Evolutionary conservation across 2,113 vertebrate genomes (phyloP), one percentile per base, ranked within the genome.

Genomic region (Casuarius casuarius): DNA sequence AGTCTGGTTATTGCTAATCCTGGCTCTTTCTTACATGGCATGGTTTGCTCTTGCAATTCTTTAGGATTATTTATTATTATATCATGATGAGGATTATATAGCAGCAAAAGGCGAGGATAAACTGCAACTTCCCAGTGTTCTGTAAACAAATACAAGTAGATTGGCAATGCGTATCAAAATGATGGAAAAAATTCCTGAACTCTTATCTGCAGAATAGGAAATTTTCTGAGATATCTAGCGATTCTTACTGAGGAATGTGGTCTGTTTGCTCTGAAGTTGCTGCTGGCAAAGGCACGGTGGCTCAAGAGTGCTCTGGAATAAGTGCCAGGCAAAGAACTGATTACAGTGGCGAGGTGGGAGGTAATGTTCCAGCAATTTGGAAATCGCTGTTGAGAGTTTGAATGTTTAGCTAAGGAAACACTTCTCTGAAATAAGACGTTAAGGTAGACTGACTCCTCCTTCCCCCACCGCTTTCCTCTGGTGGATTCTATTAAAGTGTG

Each of bases 351-450:
- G 9, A 85, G 86, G 89, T 92, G 87, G 96, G 93, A 97, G 86
- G 94, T 93, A 74, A 87, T 86, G 91, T 87, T 94, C 92, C 89
- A 95, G 89, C 91, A 95, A 83, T 97, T 87, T 95, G 91, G 90
- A 94, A 95, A 95, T 91, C 70, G 25, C 87, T 90, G 82, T 72
- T 86, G 46, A 90, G 88, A 83, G 89, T 91, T 95, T 59, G 5
- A 76, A 56, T 80, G 77, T 91, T 96, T 91, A 88, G 75, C 68
- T 93, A 73, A 92, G 94, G 94, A 95, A 96, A 94, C 87, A 38
- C 58, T 89, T 80, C 91, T 77, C 93, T 93, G 92, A 85, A 97
- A 89, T 90, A 95, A 97, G 90, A 94, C 3, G 2, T 95, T 80
- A 94, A 84, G 87, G 87, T 80, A 91, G 54, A 65, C 65, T 26